Base-by-base conservation (phyloP, 2,888 invertebrate genomes). In the Dilophus febrilis region DNA sequence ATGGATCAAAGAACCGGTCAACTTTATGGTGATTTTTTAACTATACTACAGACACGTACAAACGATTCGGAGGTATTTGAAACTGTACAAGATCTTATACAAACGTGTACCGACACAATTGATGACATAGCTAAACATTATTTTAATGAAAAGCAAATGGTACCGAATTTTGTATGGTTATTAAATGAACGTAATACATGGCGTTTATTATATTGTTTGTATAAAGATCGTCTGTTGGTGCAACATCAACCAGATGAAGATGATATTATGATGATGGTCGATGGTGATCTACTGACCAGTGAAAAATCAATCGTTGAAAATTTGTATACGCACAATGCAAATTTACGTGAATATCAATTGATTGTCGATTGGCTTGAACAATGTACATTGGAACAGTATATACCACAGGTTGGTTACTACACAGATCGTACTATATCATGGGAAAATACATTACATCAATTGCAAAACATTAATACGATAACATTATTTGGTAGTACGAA, bases 361-460 rank as follows among this genome's bases (percentile, higher is more conserved):
- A 75, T 94, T 31, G 79, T 92, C 18, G 92, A 92, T 59, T 94
- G 94, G 94, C 58, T 94, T 39, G 94, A 94, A 60, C 72, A 76
- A 30, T 83, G 80, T 56, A 81, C 86, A 14, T 60, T 69, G 7
- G 76, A 77, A 47, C 63, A 67, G 30, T 59, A 62, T 4, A 52
- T 57, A 19, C 61, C 47, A 47, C 59, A 71, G 42, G 65, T 76
- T 11, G 70, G 78, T 41, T 77, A 83, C 52, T 87, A 82, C 54
- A 79, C 84, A 26, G 90, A 90, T 57, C 70, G 71, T 50, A 78
- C 83, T 39, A 72, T 86, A 35, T 83, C 84, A 26, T 91, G 91
- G 90, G 87, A 90, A 57, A 91, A 92, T 55, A 90, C 91, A 3
- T 65, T 91, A 16, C 84, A 86, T 59, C 77, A 83, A 50, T 56